Evolutionary conservation across 2,797 vertebrate species (phyloP), one percentile per base, ranked within the genome.

Genomic region (Cynodonichthys magdalenae): DNA sequence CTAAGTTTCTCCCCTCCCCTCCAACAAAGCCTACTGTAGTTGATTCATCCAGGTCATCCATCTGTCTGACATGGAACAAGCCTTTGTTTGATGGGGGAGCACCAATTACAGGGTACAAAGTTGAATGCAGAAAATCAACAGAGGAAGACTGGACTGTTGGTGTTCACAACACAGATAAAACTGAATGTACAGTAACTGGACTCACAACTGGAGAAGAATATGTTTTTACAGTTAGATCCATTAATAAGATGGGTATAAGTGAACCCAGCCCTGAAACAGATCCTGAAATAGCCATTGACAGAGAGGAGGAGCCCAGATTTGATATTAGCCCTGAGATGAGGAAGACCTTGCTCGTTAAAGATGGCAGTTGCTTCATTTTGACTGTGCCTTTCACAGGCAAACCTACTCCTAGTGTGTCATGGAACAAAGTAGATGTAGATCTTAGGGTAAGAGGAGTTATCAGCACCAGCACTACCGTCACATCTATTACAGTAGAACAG

Each of bases 31-130:
- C 96, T 42, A 95, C 87, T 62, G 77, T 98, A 69, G 85, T 95
- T 8, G 96, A 99, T 89, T 97, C 94, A 20, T 85, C 95, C 64
- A 96, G 91, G 82, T 93, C 95, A 71, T 94, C 91, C 57, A 92
- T 98, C 81, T 95, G 95, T 71, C 89, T 97, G 54, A 77, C 92
- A 71, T 99, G 98, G 98, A 94, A 93, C 84, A 99, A 96, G 77
- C 97, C 98, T 4, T 74, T 99, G 64, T 99, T 98, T 93, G 98
- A 99, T 84, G 98, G 98, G 71, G 98, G 98, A 69, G 87, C 96
- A 50, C 92, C 93, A 71, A 84, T 99, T 77, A 97, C 92, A 10
- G 95, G 95, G 60, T 99, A 99, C 80, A 92, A 91, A 66, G 94
- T 99, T 69, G 96, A 99, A 88, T 98, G 95, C 85, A 96, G 94